Evolutionary conservation across 1,140 invertebrate genomes (phyloP).

Genomic region (Penaeus japonicus): DNA sequence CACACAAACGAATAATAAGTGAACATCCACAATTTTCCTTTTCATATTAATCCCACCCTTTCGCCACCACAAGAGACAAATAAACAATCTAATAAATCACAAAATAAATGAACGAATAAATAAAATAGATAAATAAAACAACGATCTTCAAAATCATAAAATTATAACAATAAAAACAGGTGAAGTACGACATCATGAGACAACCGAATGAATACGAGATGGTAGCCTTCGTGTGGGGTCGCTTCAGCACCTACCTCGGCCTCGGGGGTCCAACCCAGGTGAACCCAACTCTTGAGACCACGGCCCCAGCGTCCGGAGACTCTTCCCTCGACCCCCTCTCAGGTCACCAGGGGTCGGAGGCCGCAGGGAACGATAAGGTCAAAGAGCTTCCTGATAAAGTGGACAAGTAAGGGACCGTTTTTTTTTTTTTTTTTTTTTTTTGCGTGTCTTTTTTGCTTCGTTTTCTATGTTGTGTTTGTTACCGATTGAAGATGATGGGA

Average conservation of each 20-base stretch:
- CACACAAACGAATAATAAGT: no score
- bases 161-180: conserved; percentile 38
- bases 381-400: conserved; percentile 52
- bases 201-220: conserved; percentile 63
- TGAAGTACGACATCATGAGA: conserved; percentile 60
- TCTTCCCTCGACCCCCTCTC: no score
- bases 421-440: background rate
- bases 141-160: background rate
- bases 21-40: no score
- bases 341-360: background rate
- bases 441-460: no score
- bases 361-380: background rate
- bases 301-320: background rate
- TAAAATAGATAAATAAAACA: background rate
- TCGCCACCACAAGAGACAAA: no score
- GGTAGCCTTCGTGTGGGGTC: conserved; percentile 61
- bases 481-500: no score
- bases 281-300: background rate
- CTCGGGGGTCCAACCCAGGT: background rate
- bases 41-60: no score
- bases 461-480: no score
- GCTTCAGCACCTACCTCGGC: conserved; percentile 60
- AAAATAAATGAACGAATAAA: background rate
- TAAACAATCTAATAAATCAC: no score
- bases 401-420: background rate